These are phyloP conservation scores for Dolichotis patagonum DNA, from an alignment of 2,113 vertebrate genomes.

Conservation along the genomic window DNA sequence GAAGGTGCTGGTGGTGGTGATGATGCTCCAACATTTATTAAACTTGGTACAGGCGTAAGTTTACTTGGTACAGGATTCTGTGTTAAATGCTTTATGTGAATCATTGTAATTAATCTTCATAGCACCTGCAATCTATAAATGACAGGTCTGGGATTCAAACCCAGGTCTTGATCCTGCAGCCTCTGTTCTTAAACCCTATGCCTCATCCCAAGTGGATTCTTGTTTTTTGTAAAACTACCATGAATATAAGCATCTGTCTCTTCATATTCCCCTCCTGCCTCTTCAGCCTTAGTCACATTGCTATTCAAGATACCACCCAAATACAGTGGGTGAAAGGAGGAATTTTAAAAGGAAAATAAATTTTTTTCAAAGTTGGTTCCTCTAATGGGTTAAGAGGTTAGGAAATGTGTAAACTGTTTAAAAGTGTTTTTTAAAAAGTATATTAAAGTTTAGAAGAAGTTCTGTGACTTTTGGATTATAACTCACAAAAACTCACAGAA, in stretches of 20 bases:
- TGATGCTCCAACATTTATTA: background rate
- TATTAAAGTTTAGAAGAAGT: constrained; percentile 24
- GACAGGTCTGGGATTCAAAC: background rate
- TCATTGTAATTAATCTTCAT: background rate
- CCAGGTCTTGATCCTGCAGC: background rate
- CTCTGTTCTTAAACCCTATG: background rate
- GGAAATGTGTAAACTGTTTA: constrained; percentile 9
- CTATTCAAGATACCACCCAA: background rate
- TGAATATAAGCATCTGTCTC: background rate
- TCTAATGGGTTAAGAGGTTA: constrained; percentile 18
- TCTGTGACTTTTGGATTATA: constrained; percentile 43
- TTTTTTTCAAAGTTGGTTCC: background rate
- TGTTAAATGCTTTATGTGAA: background rate
- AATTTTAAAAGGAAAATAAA: constrained; percentile 45
- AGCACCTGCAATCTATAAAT: background rate
- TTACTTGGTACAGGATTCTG: background rate
- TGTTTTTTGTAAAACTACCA: constrained; percentile 18
- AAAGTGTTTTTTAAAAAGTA: background rate
- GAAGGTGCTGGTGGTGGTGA: background rate
- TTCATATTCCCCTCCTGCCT: background rate
- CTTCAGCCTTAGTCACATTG: background rate
- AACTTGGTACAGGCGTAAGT: background rate
- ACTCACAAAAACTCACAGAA: constrained; percentile 15
- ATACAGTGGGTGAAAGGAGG: background rate
- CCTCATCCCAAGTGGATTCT: background rate